These are phyloP conservation scores for Pimpla rufipes DNA, from an alignment of 2,888 invertebrate species.

Conservation along the genomic window DNA sequence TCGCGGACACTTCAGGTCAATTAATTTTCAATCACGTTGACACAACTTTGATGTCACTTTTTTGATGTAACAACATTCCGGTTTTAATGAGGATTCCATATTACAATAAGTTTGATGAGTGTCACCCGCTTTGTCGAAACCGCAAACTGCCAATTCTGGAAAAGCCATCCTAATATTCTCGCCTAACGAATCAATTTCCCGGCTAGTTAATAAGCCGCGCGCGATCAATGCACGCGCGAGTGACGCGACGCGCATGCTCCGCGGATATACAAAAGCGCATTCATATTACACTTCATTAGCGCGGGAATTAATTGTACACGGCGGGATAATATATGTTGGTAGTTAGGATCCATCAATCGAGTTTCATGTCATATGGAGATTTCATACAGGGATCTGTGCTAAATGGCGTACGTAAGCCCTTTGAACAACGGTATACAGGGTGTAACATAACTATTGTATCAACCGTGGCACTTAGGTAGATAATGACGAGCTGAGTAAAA, in stretches of 20 bases:
- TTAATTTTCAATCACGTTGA: no score
- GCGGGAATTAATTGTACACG: background rate
- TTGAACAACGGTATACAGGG: background rate
- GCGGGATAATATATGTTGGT: background rate
- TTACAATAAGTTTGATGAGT: no score
- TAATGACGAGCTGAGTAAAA: no score
- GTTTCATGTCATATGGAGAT: background rate
- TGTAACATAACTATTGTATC: no score
- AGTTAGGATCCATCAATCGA: background rate
- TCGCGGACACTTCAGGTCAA: background rate
- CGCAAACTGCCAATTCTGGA: no score
- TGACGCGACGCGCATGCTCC: no score
- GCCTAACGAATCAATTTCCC: background rate
- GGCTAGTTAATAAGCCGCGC: background rate
- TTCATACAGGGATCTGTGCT: background rate
- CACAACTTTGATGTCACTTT: no score
- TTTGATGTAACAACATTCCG: no score
- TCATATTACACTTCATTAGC: background rate
- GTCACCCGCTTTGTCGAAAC: no score
- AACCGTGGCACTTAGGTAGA: no score
- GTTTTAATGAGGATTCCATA: no score
- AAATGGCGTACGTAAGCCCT: constrained; percentile 6
- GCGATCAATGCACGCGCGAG: background rate
- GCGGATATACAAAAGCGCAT: background rate
- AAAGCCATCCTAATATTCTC: background rate